A percentile compares a stretch with the other conserved stretches of the same genome.
phyloP scores from a whole-genome alignment of 2,888 invertebrate species.

The Drosophila lacicola region DNA sequence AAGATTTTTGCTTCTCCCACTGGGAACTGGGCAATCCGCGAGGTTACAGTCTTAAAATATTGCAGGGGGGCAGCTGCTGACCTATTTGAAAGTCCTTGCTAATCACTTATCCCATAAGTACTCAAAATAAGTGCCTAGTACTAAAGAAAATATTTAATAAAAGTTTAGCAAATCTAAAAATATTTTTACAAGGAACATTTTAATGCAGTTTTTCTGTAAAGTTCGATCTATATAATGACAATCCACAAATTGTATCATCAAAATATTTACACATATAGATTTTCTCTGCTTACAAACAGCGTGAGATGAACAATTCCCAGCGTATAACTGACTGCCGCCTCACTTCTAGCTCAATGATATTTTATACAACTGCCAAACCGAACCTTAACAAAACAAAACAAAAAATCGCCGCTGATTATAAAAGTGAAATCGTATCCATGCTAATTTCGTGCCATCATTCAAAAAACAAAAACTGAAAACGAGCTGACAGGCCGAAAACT shows the following conservation, averaged over 20 bases:
- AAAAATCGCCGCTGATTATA: constrained; percentile 40
- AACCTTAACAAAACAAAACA: constrained; percentile 9
- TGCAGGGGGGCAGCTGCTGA: no score
- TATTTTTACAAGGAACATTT: no score
- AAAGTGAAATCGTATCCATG: constrained; percentile 82
- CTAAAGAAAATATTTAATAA: no score
- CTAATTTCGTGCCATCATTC: constrained; percentile 80
- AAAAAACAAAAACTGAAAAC: constrained; percentile 54
- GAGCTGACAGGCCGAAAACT: constrained; percentile 53
- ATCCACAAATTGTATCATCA: background rate
- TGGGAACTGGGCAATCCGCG: no score
- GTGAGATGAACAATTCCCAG: background rate
- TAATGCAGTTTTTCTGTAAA: no score
- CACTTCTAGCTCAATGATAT: constrained; percentile 20
- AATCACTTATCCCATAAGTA: no score
- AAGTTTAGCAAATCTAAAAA: no score
- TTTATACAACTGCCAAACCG: constrained; percentile 27
- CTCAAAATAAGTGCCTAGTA: no score
- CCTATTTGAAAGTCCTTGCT: no score
- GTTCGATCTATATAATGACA: no score
- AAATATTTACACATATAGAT: background rate
- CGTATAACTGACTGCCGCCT: constrained; percentile 4
- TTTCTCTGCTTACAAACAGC: background rate
- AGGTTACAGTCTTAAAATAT: no score
- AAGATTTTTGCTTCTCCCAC: no score